Percentiles rank a stretch among this genome's conserved stretches.
These are phyloP conservation scores for Esox lucius DNA, from an alignment of 2,797 vertebrate species.

Conservation along the genomic window DNA sequence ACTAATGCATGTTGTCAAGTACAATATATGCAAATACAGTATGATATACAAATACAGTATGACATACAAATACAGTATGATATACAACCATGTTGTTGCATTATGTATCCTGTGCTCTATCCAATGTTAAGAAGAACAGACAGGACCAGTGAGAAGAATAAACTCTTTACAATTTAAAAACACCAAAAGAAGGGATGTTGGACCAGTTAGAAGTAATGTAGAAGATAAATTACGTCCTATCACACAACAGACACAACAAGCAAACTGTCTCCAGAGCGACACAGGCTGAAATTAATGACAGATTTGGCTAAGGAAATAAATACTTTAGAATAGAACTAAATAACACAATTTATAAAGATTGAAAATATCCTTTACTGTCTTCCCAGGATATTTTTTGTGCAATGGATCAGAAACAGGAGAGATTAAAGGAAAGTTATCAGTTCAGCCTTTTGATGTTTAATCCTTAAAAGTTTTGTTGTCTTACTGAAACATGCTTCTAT, in stretches of 20 bases:
- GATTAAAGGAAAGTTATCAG: background rate
- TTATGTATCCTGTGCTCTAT: background rate
- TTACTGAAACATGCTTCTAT: background rate
- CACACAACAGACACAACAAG: background rate
- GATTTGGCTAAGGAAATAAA: background rate
- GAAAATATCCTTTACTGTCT: background rate
- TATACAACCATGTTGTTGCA: background rate
- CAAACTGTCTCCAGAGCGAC: background rate
- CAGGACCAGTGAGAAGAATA: background rate
- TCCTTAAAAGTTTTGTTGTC: background rate
- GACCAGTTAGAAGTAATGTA: slow-evolving; percentile 28
- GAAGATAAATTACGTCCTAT: slow-evolving; percentile 40
- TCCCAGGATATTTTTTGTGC: background rate
- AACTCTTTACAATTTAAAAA: background rate
- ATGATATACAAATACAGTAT: background rate
- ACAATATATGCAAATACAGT: background rate
- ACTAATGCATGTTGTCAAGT: too few species aligned
- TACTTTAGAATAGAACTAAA: background rate
- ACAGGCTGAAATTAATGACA: background rate
- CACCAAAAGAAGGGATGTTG: background rate
- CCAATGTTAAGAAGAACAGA: background rate
- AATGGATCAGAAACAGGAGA: background rate
- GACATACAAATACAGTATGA: background rate
- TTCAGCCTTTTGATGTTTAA: background rate
- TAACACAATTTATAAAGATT: background rate